phyloP scores from a whole-genome alignment of 2,113 vertebrate species.

The Pao palembangensis region DNA sequence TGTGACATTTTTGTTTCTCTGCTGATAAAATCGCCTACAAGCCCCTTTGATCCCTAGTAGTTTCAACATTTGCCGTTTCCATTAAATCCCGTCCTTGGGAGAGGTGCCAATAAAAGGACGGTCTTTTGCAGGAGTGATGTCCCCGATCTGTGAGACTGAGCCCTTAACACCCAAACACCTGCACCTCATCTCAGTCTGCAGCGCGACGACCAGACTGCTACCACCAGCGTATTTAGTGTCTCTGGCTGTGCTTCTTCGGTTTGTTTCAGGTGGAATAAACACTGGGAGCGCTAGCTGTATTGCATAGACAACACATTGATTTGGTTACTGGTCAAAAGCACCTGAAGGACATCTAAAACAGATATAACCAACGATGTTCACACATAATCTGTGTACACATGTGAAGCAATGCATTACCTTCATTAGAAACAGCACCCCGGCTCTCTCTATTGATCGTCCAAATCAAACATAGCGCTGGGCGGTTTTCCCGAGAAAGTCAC shows the following conservation, averaged over 20 bases:
- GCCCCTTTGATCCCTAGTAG: slow-evolving; percentile 57
- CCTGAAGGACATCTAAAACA: not conserved
- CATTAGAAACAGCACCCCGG: slow-evolving; percentile 76
- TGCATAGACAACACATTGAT: no score
- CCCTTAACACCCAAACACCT: slow-evolving; percentile 32
- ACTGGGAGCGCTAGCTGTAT: no score
- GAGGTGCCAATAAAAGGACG: slow-evolving; percentile 54
- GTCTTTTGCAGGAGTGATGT: slow-evolving; percentile 49
- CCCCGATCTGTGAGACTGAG: slow-evolving; percentile 39
- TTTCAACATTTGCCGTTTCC: slow-evolving; percentile 41
- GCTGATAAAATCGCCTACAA: slow-evolving; percentile 29
- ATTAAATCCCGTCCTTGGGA: slow-evolving; percentile 62
- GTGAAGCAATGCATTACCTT: slow-evolving; percentile 73
- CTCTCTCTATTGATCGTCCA: slow-evolving; percentile 71
- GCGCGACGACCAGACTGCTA: slow-evolving; percentile 68
- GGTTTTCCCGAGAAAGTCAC: slow-evolving; percentile 50
- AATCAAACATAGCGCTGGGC: slow-evolving; percentile 70
- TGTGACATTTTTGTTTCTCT: slow-evolving; percentile 35
- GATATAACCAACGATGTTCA: slow-evolving; percentile 20
- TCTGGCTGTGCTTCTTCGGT: no score
- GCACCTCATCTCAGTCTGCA: slow-evolving; percentile 5
- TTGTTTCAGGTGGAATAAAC: no score
- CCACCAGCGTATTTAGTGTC: slow-evolving; percentile 19
- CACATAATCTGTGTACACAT: slow-evolving; percentile 39
- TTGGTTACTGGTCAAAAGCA: no score